These are phyloP conservation scores for Plagiodera versicolora DNA, from an alignment of 2,888 invertebrate species.

Conservation along the genomic window DNA sequence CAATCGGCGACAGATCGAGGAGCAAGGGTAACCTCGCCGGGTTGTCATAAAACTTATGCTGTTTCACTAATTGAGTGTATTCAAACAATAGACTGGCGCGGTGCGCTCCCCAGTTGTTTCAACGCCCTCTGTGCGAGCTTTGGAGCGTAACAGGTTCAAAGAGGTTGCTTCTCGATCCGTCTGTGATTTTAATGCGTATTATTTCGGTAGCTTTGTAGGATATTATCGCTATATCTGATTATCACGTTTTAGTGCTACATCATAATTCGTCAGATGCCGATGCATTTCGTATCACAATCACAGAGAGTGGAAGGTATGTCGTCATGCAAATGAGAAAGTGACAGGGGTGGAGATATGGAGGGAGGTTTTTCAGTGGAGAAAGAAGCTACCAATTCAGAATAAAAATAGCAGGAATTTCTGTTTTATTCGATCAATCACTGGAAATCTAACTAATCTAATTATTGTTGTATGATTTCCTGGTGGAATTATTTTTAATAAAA, in stretches of 20 bases:
- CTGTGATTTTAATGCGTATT: conserved; percentile 55
- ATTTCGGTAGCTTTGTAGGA: conserved; percentile 51
- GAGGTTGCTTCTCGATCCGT: conserved; percentile 49
- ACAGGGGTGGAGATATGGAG: too few species aligned
- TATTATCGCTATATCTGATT: conserved; percentile 49
- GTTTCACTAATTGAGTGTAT: conserved; percentile 53
- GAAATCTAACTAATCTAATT: too few species aligned
- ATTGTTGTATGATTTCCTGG: too few species aligned
- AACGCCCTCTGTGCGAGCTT: conserved; percentile 45
- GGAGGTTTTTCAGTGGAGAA: too few species aligned
- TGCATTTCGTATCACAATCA: conserved; percentile 30
- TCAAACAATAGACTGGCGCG: conserved; percentile 50
- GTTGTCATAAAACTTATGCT: conserved; percentile 41
- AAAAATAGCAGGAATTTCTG: too few species aligned
- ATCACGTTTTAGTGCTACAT: conserved; percentile 45
- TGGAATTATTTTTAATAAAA: too few species aligned
- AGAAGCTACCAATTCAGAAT: too few species aligned
- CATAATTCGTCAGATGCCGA: conserved; percentile 35
- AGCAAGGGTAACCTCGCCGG: conserved; percentile 14
- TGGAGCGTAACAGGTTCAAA: conserved; percentile 54
- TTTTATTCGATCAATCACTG: too few species aligned
- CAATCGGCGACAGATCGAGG: conserved; percentile 19
- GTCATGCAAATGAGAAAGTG: too few species aligned
- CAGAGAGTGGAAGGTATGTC: too few species aligned
- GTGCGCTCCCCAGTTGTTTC: conserved; percentile 46